phyloP scores from a whole-genome alignment of 2,888 invertebrate genomes.

The Ormyrus rosae region DNA sequence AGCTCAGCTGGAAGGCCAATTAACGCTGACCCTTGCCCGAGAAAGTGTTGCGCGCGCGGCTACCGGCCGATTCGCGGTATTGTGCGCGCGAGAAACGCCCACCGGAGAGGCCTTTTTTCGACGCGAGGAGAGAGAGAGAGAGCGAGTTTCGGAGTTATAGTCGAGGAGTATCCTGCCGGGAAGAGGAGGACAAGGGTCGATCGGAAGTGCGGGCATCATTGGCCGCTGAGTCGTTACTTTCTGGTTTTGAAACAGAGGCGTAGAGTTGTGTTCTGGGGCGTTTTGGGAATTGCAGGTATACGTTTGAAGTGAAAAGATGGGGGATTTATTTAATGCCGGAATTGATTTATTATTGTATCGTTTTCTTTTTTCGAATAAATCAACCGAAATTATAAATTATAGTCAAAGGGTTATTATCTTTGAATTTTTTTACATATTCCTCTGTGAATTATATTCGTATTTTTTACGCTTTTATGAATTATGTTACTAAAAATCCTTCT shows the following conservation, averaged over 20 bases:
- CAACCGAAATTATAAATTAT: no score
- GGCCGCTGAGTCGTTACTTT: no score
- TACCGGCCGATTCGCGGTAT: constrained; percentile 16
- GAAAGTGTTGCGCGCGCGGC: constrained; percentile 18
- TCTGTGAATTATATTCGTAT: no score
- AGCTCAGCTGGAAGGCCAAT: constrained; percentile 43
- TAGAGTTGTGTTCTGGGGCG: no score
- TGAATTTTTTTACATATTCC: no score
- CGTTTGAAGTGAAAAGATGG: background rate
- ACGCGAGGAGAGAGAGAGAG: background rate
- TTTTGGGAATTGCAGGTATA: background rate
- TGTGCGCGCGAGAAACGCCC: background rate
- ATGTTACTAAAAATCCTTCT: no score
- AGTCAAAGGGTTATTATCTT: no score
- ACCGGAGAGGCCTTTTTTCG: background rate
- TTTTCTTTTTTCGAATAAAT: no score
- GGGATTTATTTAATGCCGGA: no score
- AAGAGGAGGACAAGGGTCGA: constrained; percentile 7
- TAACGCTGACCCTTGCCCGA: constrained; percentile 25
- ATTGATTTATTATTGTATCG: no score
- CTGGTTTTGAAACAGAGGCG: no score
- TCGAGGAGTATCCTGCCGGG: constrained; percentile 30
- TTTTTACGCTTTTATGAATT: no score
- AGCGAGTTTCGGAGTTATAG: constrained; percentile 21
- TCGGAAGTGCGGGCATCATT: background rate